These are phyloP conservation scores for Apodemia mormo DNA, from an alignment of 2,888 invertebrate genomes.

Conservation along the genomic window DNA sequence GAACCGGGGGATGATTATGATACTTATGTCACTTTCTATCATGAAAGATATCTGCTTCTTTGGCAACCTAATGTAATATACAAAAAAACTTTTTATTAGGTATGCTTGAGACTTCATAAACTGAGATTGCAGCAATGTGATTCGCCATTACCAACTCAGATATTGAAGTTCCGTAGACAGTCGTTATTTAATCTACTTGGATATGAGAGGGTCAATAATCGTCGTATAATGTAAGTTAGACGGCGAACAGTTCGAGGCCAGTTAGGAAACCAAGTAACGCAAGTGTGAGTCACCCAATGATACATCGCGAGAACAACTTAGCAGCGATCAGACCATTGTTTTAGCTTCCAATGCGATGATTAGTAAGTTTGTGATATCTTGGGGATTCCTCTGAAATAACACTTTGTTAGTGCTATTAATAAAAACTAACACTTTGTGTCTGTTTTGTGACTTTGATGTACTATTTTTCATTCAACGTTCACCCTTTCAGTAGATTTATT, in stretches of 20 bases:
- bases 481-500: too few relatives aligned
- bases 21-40: too few relatives aligned
- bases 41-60: too few relatives aligned
- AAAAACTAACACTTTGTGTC: background rate
- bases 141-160: background rate
- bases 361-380: background rate
- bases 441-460: background rate
- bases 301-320: constrained; percentile 51
- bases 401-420: background rate
- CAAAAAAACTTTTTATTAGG: too few relatives aligned
- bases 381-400: background rate
- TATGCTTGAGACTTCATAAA: too few relatives aligned
- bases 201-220: constrained; percentile 42
- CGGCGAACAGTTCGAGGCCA: constrained; percentile 43
- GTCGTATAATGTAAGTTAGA: constrained; percentile 41
- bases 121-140: background rate
- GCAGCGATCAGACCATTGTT: constrained; percentile 49
- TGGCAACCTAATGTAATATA: too few relatives aligned
- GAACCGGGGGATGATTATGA: too few relatives aligned
- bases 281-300: constrained; percentile 63
- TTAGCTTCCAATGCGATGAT: constrained; percentile 38
- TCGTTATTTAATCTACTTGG: constrained; percentile 4
- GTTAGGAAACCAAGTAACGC: constrained; percentile 54
- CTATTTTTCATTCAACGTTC: too few relatives aligned
- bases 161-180: background rate